These are phyloP conservation scores for Cylindroiulus punctatus DNA, from an alignment of 2,888 invertebrate genomes.

Conservation along the genomic window DNA sequence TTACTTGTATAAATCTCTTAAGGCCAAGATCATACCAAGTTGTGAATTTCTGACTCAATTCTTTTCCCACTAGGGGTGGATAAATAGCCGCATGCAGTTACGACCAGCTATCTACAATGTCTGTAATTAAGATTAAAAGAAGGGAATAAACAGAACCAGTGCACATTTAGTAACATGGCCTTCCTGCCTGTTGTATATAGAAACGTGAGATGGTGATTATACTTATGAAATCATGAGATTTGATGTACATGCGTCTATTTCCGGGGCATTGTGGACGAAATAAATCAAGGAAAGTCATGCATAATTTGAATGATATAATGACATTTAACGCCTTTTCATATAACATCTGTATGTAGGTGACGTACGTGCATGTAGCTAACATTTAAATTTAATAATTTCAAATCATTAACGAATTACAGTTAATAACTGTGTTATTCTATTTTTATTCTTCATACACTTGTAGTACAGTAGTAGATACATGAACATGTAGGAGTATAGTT, in stretches of 20 bases:
- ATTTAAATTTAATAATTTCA: too few species aligned
- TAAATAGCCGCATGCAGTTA: conserved; percentile 19
- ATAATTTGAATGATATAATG: too few species aligned
- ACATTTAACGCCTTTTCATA: too few species aligned
- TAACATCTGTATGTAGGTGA: too few species aligned
- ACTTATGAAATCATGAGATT: background rate
- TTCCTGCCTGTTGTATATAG: background rate
- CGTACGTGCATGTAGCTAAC: too few species aligned
- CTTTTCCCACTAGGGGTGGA: conserved; percentile 39
- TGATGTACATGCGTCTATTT: background rate
- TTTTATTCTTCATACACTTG: too few species aligned
- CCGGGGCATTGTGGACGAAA: background rate
- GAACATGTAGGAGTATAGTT: too few species aligned
- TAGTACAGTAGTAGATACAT: too few species aligned
- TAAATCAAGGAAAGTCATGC: too few species aligned
- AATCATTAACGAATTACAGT: too few species aligned
- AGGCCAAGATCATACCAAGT: conserved; percentile 30
- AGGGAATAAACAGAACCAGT: background rate
- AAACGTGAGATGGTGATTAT: conserved; percentile 6
- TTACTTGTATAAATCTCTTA: conserved; percentile 19
- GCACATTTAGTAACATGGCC: conserved; percentile 1
- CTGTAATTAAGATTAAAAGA: conserved; percentile 15
- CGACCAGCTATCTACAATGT: background rate
- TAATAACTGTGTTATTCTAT: too few species aligned
- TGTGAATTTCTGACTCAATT: conserved; percentile 39